Percentiles rank a stretch among this genome's conserved stretches.
Evolutionary conservation across 2,888 invertebrate species (phyloP).

Genomic region (Chrysina gloriosa): DNA sequence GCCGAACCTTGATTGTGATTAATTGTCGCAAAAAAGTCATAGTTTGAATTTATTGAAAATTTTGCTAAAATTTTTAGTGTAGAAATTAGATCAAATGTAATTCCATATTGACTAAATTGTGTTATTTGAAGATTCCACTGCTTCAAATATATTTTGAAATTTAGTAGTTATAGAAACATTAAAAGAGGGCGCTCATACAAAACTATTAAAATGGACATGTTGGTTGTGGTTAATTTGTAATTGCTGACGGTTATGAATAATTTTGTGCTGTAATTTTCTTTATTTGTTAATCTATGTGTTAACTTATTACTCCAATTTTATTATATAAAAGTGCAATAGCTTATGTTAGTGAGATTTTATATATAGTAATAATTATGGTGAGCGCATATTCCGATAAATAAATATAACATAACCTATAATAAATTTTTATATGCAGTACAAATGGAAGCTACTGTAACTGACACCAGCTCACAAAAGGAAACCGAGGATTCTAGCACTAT

Average conservation of each 20-base stretch:
- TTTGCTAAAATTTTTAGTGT: too few species aligned
- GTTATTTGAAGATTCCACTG: too few species aligned
- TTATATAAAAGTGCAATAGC: background rate
- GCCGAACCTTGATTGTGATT: too few species aligned
- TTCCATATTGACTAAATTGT: too few species aligned
- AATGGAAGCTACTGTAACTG: conserved; percentile 32
- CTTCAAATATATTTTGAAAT: too few species aligned
- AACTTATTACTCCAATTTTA: conserved; percentile 6
- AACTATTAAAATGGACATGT: background rate
- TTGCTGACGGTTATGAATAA: conserved; percentile 18
- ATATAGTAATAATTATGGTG: conserved; percentile 19
- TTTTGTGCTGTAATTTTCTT: conserved; percentile 27
- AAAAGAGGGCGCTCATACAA: conserved; percentile 2
- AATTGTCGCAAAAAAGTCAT: too few species aligned
- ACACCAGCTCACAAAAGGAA: conserved; percentile 3
- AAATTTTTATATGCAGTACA: conserved; percentile 30
- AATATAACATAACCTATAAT: conserved; percentile 27
- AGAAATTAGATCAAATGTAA: too few species aligned
- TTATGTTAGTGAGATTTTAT: background rate
- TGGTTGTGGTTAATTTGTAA: conserved; percentile 25
- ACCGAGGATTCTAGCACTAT: background rate
- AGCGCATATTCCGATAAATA: conserved; percentile 19
- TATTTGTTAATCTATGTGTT: conserved; percentile 5
- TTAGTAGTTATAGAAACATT: too few species aligned
- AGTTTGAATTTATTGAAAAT: too few species aligned